These are phyloP conservation scores for Acanthaster planci DNA, from an alignment of 35 echinoderm and acorn worm species.

Conservation along the genomic window DNA sequence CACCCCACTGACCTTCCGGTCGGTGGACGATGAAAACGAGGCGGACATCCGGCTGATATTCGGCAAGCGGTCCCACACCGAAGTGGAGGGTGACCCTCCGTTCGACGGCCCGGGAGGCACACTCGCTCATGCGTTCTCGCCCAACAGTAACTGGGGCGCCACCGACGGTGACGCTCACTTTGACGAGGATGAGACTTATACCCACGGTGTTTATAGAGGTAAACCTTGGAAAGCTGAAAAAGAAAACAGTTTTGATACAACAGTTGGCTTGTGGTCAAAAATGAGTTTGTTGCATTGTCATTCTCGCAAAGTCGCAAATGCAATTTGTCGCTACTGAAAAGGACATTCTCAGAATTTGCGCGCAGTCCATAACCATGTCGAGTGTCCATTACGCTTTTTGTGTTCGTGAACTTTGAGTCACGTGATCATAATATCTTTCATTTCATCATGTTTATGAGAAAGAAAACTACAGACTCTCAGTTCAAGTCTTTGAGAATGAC, in stretches of 20 bases:
- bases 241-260: no score
- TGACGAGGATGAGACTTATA: slow-evolving; percentile 80
- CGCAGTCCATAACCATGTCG: no score
- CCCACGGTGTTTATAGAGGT: slow-evolving; percentile 11
- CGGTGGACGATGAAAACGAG: not conserved
- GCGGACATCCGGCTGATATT: slow-evolving; percentile 84
- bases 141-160: slow-evolving; percentile 71
- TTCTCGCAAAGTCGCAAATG: not conserved
- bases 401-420: no score
- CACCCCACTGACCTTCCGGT: slow-evolving; percentile 46
- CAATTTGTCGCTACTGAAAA: no score
- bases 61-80: slow-evolving; percentile 55
- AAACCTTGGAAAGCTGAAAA: not conserved
- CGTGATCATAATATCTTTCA: no score
- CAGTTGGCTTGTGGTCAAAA: not conserved
- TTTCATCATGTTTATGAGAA: no score
- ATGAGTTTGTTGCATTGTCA: not conserved
- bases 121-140: slow-evolving; percentile 84
- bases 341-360: no score
- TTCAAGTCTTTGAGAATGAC: no score
- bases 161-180: slow-evolving; percentile 86
- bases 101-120: slow-evolving; percentile 85
- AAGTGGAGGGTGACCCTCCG: slow-evolving; percentile 51
- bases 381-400: no score
- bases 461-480: no score